These are phyloP conservation scores for Silvanus unidentatus DNA, from an alignment of 2,888 invertebrate species.

Conservation along the genomic window DNA sequence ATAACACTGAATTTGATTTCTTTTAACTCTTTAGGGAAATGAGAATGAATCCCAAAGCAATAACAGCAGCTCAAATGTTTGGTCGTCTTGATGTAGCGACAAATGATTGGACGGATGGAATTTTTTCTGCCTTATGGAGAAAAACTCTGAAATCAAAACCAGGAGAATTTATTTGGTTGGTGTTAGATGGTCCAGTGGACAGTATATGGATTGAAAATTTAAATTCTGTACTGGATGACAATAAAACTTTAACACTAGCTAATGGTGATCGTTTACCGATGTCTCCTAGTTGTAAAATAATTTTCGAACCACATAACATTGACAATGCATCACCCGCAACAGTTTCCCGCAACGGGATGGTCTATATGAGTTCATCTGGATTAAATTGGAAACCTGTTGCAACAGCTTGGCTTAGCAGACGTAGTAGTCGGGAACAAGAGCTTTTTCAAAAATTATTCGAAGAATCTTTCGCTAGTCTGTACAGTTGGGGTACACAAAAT, in stretches of 20 bases:
- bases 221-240: constrained; percentile 94
- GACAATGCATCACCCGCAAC: constrained; percentile 98
- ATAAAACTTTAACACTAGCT: constrained; percentile 89
- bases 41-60: constrained; percentile 98
- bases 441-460: constrained; percentile 72
- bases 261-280: constrained; percentile 93
- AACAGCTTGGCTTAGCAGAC: constrained; percentile 72
- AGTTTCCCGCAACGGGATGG: constrained; percentile 66
- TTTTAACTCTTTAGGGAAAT: constrained; percentile 59
- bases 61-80: constrained; percentile 97
- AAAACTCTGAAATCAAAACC: constrained; percentile 86
- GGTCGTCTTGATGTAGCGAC: constrained; percentile 93
- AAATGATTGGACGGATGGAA: constrained; percentile 98
- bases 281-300: constrained; percentile 90
- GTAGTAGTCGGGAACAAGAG: constrained; percentile 51
- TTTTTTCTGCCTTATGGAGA: constrained; percentile 94
- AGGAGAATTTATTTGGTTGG: constrained; percentile 87
- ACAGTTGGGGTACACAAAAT: constrained; percentile 81
- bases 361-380: constrained; percentile 96
- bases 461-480: constrained; percentile 65
- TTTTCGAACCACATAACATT: constrained; percentile 95
- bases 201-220: constrained; percentile 98
- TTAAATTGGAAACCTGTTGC: constrained; percentile 89
- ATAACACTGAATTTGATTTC: background rate
- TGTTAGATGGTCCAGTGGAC: constrained; percentile 93